These are phyloP conservation scores for Hydrotaea diabolus DNA, from an alignment of 2,888 invertebrate genomes.

Conservation along the genomic window DNA sequence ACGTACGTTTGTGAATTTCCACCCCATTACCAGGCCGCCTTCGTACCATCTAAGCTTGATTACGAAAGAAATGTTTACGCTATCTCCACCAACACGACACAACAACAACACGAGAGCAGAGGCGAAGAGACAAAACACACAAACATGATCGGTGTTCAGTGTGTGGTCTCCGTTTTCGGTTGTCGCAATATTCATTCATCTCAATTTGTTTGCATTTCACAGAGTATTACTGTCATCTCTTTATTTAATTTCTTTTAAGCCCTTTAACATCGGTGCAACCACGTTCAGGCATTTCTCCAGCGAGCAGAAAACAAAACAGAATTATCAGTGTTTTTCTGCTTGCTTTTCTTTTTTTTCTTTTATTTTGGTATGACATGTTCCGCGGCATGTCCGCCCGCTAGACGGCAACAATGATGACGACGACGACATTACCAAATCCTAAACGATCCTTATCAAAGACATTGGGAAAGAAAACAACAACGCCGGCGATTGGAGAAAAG, in stretches of 20 bases:
- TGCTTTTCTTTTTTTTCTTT: slow-evolving; percentile 1
- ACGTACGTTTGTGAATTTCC: neutral
- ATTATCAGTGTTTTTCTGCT: slow-evolving; percentile 17
- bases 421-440: slow-evolving; percentile 48
- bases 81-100: neutral
- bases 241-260: slow-evolving; percentile 59
- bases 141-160: neutral
- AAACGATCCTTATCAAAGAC: slow-evolving; percentile 62
- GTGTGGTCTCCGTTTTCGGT: slow-evolving; percentile 28
- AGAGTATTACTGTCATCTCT: slow-evolving; percentile 58
- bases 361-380: slow-evolving; percentile 10
- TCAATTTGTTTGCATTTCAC: slow-evolving; percentile 62
- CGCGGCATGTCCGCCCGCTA: slow-evolving; percentile 33
- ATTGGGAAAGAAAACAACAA: slow-evolving; percentile 24
- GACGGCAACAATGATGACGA: too few species aligned
- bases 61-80: neutral
- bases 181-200: slow-evolving; percentile 43
- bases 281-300: slow-evolving; percentile 36
- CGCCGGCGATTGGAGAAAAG: neutral
- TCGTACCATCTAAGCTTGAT: neutral
- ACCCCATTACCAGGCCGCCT: neutral
- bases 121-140: neutral
- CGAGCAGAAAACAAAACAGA: neutral
- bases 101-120: neutral
- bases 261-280: slow-evolving; percentile 52